Conservation (phyloP, 1,140 invertebrate species). For the Gonatopus flavifemur region DNA sequence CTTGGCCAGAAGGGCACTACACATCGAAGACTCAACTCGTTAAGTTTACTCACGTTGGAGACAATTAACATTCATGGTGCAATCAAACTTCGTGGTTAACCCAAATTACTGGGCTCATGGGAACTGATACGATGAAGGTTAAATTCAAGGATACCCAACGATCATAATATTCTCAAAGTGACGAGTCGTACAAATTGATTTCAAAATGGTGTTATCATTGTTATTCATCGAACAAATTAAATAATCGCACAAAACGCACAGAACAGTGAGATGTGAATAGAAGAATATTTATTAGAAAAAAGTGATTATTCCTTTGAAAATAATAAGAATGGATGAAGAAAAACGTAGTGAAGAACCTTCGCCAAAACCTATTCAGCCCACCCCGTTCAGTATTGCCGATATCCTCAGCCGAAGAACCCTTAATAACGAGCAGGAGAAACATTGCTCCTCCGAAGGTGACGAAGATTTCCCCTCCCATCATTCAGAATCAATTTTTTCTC, state of each 20-base stretch:
- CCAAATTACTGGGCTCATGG: no score
- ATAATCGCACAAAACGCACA: no score
- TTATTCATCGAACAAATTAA: no score
- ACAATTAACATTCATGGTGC: no score
- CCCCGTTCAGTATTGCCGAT: conserved; percentile 55
- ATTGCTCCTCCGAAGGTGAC: conserved; percentile 29
- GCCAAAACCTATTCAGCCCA: conserved; percentile 47
- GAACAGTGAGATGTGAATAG: conserved; percentile 1
- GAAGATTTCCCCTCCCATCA: conserved; percentile 8
- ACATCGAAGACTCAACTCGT: no score
- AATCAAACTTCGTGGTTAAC: no score
- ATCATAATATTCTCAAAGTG: no score
- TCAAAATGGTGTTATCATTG: no score
- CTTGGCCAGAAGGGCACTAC: conserved; percentile 40
- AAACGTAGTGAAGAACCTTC: conserved; percentile 34
- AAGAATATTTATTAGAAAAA: background rate
- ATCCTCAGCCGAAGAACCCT: conserved; percentile 46
- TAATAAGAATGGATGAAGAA: conserved; percentile 26
- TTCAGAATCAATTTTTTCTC: conserved; percentile 5
- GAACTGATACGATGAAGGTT: no score
- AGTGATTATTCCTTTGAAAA: background rate
- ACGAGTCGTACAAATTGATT: no score
- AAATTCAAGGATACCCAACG: no score
- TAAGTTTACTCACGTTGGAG: no score
- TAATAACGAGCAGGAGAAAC: conserved; percentile 24